Base-by-base conservation (phyloP, 2,113 vertebrate species). In the Mobula birostris region DNA sequence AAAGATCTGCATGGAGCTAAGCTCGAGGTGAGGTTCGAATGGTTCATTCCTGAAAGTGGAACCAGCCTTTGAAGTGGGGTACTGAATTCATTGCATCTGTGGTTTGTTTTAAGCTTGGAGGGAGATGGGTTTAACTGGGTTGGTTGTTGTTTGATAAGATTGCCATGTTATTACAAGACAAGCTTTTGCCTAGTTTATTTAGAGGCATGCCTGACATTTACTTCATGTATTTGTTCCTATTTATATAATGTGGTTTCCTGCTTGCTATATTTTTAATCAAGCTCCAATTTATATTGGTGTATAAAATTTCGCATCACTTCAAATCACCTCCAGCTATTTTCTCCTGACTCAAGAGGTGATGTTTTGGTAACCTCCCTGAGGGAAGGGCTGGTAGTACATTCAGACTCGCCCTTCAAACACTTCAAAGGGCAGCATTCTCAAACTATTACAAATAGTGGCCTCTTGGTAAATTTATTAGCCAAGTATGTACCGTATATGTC, bases 11-110 rank as follows among this genome's bases (percentile, higher is more conserved):
- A 93, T 77, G 96, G 96, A 66, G 87, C 36, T 24, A 94, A 95
- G 77, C 95, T 98, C 78, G 94, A 94, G 96, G 98, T 98, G 94
- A 97, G 96, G 94, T 2, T 32, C 48, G 7, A 40, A n/a, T 29
- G 63, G 66, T 94, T 14, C 17, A 29, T 27, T 94, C 29, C 72
- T 80, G 19, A 29, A 76, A 94, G 1, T 68, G n/a, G 24, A 48
- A 8, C 15, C 58, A 94, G 95, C 24, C 80, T 5, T 94, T 98
- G 94, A 97, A 96, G 95, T 72, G 90, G 36, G 63, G 12, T 1
- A 19, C 0, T 74, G 68, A 11, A 74, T 74, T 5, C 74, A 29
- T 36, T 68, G 66, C n/a, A 70, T 32, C 14, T 72, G 90, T 48
- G 32, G 32, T 48, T 36, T 36, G 66, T 12, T 24, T 48, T 48